Conservation (phyloP, 2,113 vertebrate genomes). For the Romanogobio albipinnatus region DNA sequence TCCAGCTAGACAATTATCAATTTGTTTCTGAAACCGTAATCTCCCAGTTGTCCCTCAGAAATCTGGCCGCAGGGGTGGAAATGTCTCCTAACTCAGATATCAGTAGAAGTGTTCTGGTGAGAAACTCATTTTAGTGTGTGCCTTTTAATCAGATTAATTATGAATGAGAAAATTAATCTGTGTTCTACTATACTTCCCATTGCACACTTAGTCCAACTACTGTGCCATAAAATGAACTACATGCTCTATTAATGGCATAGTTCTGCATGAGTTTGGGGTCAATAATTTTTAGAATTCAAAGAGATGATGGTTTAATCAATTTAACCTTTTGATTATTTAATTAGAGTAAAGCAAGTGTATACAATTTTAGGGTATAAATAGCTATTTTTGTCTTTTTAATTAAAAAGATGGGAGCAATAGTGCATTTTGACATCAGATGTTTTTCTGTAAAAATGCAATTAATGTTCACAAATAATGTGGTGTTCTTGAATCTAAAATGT, state of each 20-base stretch:
- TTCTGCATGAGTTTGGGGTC: conserved; percentile 33
- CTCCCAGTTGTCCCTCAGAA: conserved; percentile 41
- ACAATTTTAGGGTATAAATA: background rate
- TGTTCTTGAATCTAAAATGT: background rate
- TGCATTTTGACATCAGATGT: too few species aligned
- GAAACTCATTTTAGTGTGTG: conserved; percentile 49
- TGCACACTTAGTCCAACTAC: background rate
- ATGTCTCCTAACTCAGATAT: conserved; percentile 48
- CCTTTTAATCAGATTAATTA: conserved; percentile 33
- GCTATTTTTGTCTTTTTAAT: background rate
- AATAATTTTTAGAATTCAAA: background rate
- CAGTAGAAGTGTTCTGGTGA: conserved; percentile 42
- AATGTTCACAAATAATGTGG: background rate
- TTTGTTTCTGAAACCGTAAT: conserved; percentile 39
- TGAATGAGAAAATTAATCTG: conserved; percentile 2
- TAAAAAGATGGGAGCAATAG: background rate
- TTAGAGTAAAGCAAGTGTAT: background rate
- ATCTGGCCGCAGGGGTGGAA: conserved; percentile 34
- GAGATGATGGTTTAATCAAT: background rate
- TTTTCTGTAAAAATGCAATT: conserved; percentile 3
- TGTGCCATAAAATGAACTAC: background rate
- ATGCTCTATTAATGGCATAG: conserved; percentile 8
- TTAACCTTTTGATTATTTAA: background rate
- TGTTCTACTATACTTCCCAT: background rate
- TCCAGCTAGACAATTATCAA: conserved; percentile 18